Conservation (phyloP, 2,113 vertebrate genomes). For the Nothoprocta pentlandii region DNA sequence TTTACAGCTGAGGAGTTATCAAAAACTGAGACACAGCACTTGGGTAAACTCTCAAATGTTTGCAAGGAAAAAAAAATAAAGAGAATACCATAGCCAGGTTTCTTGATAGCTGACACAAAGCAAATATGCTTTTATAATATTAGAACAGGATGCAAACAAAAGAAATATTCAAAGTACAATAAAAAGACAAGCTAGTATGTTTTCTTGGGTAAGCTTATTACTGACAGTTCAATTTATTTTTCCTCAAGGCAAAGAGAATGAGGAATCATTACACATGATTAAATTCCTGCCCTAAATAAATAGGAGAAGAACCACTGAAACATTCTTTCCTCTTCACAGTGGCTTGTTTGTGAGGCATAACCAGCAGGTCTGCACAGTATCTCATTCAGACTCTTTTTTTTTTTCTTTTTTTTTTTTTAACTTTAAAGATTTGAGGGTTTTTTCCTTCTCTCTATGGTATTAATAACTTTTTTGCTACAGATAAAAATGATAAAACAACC, state of each 20-base stretch:
- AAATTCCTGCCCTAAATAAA: neutral
- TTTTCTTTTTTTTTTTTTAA: neutral
- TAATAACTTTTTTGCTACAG: neutral
- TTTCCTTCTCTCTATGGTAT: too few species aligned
- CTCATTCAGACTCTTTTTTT: neutral
- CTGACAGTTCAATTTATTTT: neutral
- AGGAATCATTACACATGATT: too few species aligned
- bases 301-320: neutral
- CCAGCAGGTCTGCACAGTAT: neutral
- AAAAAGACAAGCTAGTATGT: neutral
- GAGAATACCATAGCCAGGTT: neutral
- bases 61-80: conserved; percentile 5
- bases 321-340: neutral
- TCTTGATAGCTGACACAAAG: conserved; percentile 25
- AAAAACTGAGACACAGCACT: neutral
- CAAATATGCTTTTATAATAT: conserved; percentile 27
- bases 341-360: neutral
- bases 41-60: conserved; percentile 49
- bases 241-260: neutral
- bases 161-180: neutral
- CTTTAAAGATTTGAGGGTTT: too few species aligned
- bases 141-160: conserved; percentile 54
- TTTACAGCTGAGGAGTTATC: neutral
- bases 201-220: neutral
- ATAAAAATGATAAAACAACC: neutral